Percentiles rank a stretch among this genome's conserved stretches.
Evolutionary conservation across 2,797 vertebrate genomes (phyloP).

Genomic region (Thalassophryne amazonica): DNA sequence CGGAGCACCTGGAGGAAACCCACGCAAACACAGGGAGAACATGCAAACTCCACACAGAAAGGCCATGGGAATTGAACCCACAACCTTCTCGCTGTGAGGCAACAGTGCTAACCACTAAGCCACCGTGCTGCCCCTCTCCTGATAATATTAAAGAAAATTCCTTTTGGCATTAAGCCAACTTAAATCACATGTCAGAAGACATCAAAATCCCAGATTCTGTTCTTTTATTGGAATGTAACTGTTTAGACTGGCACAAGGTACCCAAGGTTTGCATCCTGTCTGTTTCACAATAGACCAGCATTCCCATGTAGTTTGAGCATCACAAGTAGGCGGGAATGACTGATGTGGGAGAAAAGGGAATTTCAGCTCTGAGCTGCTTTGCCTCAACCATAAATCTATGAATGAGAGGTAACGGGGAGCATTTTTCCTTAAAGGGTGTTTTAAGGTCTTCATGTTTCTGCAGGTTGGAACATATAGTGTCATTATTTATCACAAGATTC

Average conservation of each 20-base stretch:
- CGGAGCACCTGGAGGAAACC: too few relatives aligned
- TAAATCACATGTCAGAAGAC: not conserved
- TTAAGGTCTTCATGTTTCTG: too few relatives aligned
- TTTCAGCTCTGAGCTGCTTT: slow-evolving; percentile 20
- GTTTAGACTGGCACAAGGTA: slow-evolving; percentile 37
- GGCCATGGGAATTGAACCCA: too few relatives aligned
- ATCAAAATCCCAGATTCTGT: not conserved
- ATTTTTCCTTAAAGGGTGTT: not conserved
- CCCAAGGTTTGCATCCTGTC: slow-evolving; percentile 14
- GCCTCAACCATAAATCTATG: not conserved
- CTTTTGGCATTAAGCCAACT: too few relatives aligned
- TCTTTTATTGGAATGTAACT: slow-evolving; percentile 40
- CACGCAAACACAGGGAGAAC: too few relatives aligned
- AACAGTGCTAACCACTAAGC: too few relatives aligned
- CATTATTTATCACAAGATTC: not conserved
- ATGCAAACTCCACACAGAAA: too few relatives aligned
- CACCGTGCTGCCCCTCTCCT: too few relatives aligned
- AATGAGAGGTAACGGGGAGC: not conserved
- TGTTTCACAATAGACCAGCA: slow-evolving; percentile 29
- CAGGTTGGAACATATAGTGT: not conserved
- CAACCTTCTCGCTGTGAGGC: too few relatives aligned
- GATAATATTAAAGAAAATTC: too few relatives aligned
- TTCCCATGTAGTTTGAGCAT: slow-evolving; percentile 19
- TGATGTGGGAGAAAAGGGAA: slow-evolving; percentile 37
- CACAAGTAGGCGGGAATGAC: slow-evolving; percentile 27